Percentiles rank a stretch among this genome's conserved stretches.
Evolutionary conservation across 1,140 invertebrate species (phyloP).

Genomic region (Formica exsecta): DNA sequence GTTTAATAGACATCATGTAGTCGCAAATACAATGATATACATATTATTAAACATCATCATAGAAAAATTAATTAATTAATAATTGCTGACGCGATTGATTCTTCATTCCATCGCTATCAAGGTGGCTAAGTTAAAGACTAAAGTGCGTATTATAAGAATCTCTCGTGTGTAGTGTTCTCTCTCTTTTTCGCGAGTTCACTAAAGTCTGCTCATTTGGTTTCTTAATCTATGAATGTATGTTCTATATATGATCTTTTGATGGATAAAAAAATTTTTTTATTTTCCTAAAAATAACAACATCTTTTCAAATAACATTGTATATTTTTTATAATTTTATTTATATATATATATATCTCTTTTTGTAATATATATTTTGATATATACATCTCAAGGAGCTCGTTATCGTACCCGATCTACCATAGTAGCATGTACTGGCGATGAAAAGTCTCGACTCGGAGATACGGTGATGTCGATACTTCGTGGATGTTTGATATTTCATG

Average conservation of each 20-base stretch:
- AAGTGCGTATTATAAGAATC: slow-evolving; percentile 15
- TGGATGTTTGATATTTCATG: slow-evolving; percentile 1
- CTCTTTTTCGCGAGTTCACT: not conserved
- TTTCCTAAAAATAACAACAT: not conserved
- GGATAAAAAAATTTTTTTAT: not conserved
- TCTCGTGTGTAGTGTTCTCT: slow-evolving; percentile 15
- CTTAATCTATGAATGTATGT: not conserved
- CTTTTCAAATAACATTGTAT: not conserved
- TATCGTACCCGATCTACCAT: not conserved
- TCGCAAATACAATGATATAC: not conserved
- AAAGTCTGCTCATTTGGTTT: not conserved
- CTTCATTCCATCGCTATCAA: not conserved
- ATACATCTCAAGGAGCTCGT: not conserved
- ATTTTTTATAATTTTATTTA: not conserved
- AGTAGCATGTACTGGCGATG: not conserved
- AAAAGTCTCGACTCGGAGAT: not conserved
- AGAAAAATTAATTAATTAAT: not conserved
- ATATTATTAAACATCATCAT: not conserved
- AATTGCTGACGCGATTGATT: not conserved
- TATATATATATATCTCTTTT: no score
- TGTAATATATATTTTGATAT: no score
- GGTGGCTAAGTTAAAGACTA: not conserved
- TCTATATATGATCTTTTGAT: not conserved
- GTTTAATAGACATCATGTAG: no score
- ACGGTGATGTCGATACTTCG: not conserved